Percentiles rank a stretch among this genome's conserved stretches.
Evolutionary conservation across 2,113 vertebrate genomes (phyloP).

Genomic region (Connochaetes taurinus): DNA sequence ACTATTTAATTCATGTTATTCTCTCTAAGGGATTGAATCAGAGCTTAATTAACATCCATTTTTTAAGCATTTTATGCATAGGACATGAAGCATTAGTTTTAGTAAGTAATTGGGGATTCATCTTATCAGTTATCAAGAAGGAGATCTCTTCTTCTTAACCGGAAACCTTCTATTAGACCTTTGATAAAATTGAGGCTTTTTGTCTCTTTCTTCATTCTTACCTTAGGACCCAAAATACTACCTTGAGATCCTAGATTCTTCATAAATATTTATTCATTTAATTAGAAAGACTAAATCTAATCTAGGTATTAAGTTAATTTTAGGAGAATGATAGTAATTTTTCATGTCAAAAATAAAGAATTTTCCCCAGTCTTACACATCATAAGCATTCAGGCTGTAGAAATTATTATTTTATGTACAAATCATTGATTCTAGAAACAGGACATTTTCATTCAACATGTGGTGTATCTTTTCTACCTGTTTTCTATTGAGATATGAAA

Average conservation of each 20-base stretch:
- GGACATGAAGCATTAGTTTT: not conserved
- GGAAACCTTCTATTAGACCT: not conserved
- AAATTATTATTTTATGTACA: not conserved
- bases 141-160: not conserved
- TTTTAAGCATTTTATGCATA: not conserved
- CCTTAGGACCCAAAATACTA: not conserved
- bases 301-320: not conserved
- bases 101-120: not conserved
- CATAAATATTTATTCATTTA: not conserved
- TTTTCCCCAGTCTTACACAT: not conserved
- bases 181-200: not conserved
- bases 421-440: not conserved
- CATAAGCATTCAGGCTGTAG: not conserved
- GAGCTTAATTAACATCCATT: not conserved
- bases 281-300: not conserved
- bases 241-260: not conserved
- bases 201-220: not conserved
- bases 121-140: not conserved
- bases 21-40: not conserved
- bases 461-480: not conserved
- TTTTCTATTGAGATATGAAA: not conserved
- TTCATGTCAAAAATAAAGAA: not conserved
- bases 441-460: not conserved
- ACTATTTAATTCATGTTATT: not conserved
- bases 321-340: not conserved